Evolutionary conservation across 2,797 vertebrate genomes (phyloP), one percentile per base, ranked within the genome.

Genomic region (Gobionotothen gibberifrons): DNA sequence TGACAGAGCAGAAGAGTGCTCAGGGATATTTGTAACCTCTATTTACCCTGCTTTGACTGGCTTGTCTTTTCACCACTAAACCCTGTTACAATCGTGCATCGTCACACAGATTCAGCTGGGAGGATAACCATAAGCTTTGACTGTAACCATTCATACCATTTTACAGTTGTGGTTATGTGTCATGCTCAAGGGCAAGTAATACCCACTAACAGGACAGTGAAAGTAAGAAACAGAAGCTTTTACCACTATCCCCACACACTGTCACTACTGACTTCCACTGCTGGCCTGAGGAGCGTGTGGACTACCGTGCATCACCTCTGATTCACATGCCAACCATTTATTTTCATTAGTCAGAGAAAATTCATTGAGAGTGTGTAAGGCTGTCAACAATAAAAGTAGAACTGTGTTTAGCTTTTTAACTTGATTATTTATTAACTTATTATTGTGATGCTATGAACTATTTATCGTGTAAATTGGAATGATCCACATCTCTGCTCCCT

Each of bases 21-120:
- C 55, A 48, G 78, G 81, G 85, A 83, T 88, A 87, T 88, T 84
- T 91, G 84, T 83, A 86, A 87, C 88, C 79, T 90, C 83, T 81
- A 64, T 86, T 86, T 85, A 79, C 67, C 77, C 52, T 65, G 69
- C 51, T 81, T 80, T 81, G 59, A 79, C 55, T 59, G 57, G 79
- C 57, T 81, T 74, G 69, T 84, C 83, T 49, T 84, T 77, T 59
- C 12, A 36, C 46, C 32, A 66, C 66, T 74, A 65, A 81, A 81
- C 62, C 59, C 49, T 43, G 9, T 58, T 59, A 44, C 16, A 66
- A 59, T 51, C 36, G 13, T 16, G 32, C 62, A 61, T 21, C 12
- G 2, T 63, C 51, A 58, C 60, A 64, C 40, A 47, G 46, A 74
- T 67, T 60, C 74, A 81, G 62, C 68, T 76, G 32, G 79, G 60